Evolutionary conservation across 2,888 invertebrate species (phyloP).

Genomic region (Hirtodrosophila histrioides): DNA sequence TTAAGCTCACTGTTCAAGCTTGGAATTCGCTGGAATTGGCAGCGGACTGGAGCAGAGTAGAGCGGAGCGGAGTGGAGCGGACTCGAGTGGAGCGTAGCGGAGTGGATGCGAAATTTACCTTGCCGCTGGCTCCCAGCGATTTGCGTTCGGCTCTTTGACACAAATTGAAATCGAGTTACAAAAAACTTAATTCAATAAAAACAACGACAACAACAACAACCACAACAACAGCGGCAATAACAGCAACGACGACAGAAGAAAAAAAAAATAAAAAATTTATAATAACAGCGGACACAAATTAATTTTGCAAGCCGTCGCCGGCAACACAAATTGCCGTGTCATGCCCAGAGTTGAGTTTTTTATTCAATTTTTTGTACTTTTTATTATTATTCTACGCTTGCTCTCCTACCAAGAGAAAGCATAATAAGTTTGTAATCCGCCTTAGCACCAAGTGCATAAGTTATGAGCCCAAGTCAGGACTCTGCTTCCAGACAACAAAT

Average conservation of each 20-base stretch:
- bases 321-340: constrained; percentile 77
- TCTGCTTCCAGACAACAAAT: too few relatives aligned
- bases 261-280: constrained; percentile 48
- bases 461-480: too few relatives aligned
- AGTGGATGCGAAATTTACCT: constrained; percentile 44
- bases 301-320: constrained; percentile 74
- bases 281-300: constrained; percentile 77
- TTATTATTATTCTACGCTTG: constrained; percentile 22
- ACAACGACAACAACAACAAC: constrained; percentile 42
- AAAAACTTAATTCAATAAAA: constrained; percentile 70
- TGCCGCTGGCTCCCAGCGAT: constrained; percentile 53
- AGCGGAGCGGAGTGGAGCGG: too few relatives aligned
- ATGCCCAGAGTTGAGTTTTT: constrained; percentile 71
- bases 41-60: background rate
- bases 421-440: constrained; percentile 31
- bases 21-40: background rate
- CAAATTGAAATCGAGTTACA: constrained; percentile 70
- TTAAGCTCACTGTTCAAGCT: constrained; percentile 20
- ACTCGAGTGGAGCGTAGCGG: too few relatives aligned
- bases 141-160: constrained; percentile 61
- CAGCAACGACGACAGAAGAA: constrained; percentile 24
- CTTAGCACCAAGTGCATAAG: constrained; percentile 23
- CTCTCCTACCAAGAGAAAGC: constrained; percentile 20
- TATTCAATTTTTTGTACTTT: constrained; percentile 15
- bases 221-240: constrained; percentile 25